phyloP scores from a whole-genome alignment of 2,888 invertebrate species.

The Melanophora roralis region DNA sequence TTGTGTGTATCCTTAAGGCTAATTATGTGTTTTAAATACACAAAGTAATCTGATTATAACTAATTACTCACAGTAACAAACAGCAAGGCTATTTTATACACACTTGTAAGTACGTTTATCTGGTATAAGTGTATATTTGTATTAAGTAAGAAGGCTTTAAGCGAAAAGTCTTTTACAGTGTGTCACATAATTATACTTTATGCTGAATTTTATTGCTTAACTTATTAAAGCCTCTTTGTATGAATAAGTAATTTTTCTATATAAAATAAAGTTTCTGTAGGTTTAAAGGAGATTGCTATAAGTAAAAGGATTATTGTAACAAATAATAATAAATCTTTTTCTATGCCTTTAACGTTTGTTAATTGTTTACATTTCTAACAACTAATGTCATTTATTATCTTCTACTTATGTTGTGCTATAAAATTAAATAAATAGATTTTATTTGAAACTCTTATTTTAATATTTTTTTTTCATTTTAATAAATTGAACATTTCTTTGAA shows the following conservation, averaged over 20 bases:
- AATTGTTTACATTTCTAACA: background rate
- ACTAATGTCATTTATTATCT: background rate
- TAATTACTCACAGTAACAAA: slow-evolving; percentile 16
- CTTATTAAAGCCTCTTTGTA: background rate
- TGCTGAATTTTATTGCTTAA: background rate
- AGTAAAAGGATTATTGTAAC: background rate
- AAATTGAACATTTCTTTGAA: too few relatives aligned
- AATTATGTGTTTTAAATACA: slow-evolving; percentile 36
- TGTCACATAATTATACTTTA: background rate
- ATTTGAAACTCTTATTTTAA: background rate
- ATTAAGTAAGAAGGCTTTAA: background rate
- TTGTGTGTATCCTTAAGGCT: slow-evolving; percentile 9
- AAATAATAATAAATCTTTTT: background rate
- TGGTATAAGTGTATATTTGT: too few relatives aligned
- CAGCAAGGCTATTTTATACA: background rate
- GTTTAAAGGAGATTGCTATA: background rate
- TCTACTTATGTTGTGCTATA: background rate
- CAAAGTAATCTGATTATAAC: slow-evolving; percentile 40
- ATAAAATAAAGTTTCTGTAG: background rate
- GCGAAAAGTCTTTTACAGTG: background rate
- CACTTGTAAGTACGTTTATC: too few relatives aligned
- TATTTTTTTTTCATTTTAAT: too few relatives aligned
- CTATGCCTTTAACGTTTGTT: background rate
- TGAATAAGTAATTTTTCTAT: background rate
- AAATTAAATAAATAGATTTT: slow-evolving; percentile 2